Conservation (phyloP, 2,113 vertebrate genomes). For the Eudyptes chrysolophus region DNA sequence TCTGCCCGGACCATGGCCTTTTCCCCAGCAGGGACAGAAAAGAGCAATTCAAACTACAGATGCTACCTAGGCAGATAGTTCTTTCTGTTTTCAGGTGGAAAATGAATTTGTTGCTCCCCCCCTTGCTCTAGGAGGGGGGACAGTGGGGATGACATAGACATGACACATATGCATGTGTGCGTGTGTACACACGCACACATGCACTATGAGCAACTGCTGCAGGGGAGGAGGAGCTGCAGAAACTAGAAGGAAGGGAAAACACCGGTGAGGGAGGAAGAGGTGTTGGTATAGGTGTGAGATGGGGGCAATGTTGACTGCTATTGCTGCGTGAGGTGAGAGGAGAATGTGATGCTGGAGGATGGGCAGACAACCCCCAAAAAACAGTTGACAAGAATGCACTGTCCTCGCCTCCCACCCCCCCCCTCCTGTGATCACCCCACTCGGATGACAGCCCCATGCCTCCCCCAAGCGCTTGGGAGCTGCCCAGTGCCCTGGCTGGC, state of each 20-base stretch:
- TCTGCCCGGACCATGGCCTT: neutral
- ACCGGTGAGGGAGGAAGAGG: neutral
- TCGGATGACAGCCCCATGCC: rapidly evolving
- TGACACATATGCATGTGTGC: too few species aligned
- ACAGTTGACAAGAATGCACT: neutral
- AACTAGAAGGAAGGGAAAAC: neutral
- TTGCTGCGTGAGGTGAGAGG: neutral
- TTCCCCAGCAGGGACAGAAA: neutral
- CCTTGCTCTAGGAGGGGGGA: neutral
- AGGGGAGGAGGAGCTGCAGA: neutral
- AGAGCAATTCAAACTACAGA: neutral
- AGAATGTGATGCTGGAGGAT: neutral
- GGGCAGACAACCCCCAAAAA: neutral
- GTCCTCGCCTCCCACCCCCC: neutral
- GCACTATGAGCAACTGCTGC: neutral
- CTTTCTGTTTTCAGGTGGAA: neutral
- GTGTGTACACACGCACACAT: too few species aligned
- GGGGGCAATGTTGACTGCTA: rapidly evolving
- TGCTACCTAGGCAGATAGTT: neutral
- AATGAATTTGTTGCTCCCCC: neutral
- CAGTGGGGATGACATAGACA: too few species aligned
- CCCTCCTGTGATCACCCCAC: neutral
- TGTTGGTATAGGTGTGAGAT: neutral
- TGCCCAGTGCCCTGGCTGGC: neutral
- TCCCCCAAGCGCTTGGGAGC: rapidly evolving